Conservation (phyloP, 1,140 invertebrate species). For the Drosophila suzukii region DNA sequence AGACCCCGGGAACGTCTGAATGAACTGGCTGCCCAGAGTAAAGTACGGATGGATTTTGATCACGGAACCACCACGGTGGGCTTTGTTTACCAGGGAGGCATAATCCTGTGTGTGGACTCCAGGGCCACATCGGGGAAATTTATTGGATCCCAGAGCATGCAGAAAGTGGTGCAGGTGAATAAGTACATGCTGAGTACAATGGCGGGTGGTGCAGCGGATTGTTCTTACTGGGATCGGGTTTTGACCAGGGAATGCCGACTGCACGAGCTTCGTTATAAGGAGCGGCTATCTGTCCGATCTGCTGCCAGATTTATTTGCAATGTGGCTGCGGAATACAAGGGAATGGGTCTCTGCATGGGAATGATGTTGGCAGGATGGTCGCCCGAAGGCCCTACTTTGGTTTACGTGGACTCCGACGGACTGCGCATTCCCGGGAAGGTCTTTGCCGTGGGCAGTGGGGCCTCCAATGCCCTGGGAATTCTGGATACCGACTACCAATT, state of each 20-base stretch:
- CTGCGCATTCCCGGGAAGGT: constrained; percentile 93
- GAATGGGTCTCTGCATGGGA: constrained; percentile 92
- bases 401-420: constrained; percentile 98
- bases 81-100: constrained; percentile 94
- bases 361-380: constrained; percentile 99
- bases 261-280: constrained; percentile 95
- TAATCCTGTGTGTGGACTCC: constrained; percentile 97
- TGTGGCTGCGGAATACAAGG: constrained; percentile 98
- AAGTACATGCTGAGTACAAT: constrained; percentile 88
- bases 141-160: constrained; percentile 96
- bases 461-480: constrained; percentile 97
- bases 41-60: constrained; percentile 94
- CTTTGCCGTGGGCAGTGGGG: constrained; percentile 98
- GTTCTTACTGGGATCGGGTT: constrained; percentile 98
- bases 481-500: constrained; percentile 94
- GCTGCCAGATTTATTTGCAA: constrained; percentile 98
- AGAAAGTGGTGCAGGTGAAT: constrained; percentile 99
- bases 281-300: constrained; percentile 93
- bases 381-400: constrained; percentile 96
- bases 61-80: constrained; percentile 99
- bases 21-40: constrained; percentile 87
- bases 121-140: constrained; percentile 96
- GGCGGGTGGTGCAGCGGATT: constrained; percentile 95
- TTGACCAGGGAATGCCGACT: constrained; percentile 96
- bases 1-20: constrained; percentile 86